Evolutionary conservation across 2,113 vertebrate species (phyloP).

Genomic region (Rhinopomastus cyanomelas): DNA sequence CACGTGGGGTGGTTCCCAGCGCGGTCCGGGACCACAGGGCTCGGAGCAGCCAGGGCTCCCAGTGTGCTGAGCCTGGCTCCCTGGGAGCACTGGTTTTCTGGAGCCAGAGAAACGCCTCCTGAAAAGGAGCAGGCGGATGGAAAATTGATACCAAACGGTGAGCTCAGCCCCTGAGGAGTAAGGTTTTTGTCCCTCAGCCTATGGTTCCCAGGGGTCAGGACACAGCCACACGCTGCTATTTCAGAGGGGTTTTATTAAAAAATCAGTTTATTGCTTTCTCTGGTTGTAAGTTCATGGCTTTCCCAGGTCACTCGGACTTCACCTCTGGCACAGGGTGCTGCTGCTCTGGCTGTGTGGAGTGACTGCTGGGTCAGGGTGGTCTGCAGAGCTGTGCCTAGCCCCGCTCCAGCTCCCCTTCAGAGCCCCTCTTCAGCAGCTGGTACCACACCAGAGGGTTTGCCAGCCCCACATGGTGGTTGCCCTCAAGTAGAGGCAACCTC

Average conservation of each 20-base stretch:
- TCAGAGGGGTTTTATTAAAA: not conserved
- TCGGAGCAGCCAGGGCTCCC: not conserved
- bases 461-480: accelerated
- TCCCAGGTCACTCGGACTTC: not conserved
- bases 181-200: not conserved
- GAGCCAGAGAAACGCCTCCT: conserved; percentile 18
- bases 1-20: accelerated
- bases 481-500: not conserved
- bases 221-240: not conserved
- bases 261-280: not conserved
- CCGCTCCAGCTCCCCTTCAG: accelerated
- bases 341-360: accelerated
- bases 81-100: not conserved
- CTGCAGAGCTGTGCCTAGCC: not conserved
- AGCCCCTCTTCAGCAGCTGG: not conserved
- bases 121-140: conserved; percentile 49
- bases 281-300: not conserved
- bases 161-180: not conserved
- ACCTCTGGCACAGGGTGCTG: not conserved
- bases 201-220: not conserved
- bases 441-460: accelerated
- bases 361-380: not conserved
- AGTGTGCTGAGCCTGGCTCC: not conserved
- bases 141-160: conserved; percentile 39
- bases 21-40: accelerated